Base-by-base conservation (phyloP, 2,113 vertebrate species). In the Elanoides forficatus region DNA sequence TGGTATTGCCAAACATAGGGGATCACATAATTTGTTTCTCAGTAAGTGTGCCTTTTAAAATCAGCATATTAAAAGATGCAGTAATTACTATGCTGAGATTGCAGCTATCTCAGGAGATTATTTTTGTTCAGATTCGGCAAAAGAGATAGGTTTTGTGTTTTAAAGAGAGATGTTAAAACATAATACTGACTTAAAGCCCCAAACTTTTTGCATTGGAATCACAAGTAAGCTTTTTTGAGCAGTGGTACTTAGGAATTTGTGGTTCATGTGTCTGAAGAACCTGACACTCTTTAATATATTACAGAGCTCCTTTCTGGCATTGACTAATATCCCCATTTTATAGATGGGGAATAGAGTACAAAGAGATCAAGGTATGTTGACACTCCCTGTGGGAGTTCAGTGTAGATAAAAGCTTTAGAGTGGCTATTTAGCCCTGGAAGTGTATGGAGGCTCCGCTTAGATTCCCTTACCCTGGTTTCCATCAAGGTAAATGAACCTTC, bases 371-470 rank as follows among this genome's bases (percentile, higher is more conserved):
- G 94, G 86, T 84, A 89, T 91, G 89, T 88, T 93, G 95, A 90
- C 92, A 11, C 70, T 97, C 78, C 92, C 87, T 13, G 22, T 52
- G 95, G 84, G 95, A 97, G 90, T 90, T 96, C 92, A 88, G 60
- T 38, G 74, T 72, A 94, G 96, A 95, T 96, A 97, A 97, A 96
- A 96, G 93, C 95, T 95, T 94, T 60, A 75, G 84, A 91, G 84
- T 48, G 93, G 56, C 65, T 93, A 5, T 93, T 95, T 87, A 94
- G 84, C 58, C 71, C 66, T 94, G 71, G 48, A 76, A 96, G 58
- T 43, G 25, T 45, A 50, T 47, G 47, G 70, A 91, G 52, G 70
- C 30, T 96, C 60, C 90, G 86, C 91, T 81, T 67, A 90, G 68
- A 79, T 90, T 96, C 80, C 43, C 66, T 75, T 93, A 19, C 72